These are phyloP conservation scores for Anomalospiza imberbis DNA, from an alignment of 2,797 vertebrate genomes.

Conservation along the genomic window DNA sequence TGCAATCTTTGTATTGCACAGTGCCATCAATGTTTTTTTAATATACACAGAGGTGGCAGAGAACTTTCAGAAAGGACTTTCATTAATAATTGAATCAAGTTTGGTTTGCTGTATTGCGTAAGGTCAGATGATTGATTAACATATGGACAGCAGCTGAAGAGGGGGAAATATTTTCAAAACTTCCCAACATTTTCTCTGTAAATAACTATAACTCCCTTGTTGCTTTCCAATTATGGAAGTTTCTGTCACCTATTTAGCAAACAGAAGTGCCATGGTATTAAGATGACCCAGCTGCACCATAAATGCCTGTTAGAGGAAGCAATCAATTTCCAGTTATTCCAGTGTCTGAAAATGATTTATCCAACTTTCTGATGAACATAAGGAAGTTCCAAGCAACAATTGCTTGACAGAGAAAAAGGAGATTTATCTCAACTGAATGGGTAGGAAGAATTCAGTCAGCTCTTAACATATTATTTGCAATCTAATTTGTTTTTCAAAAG, in stretches of 20 bases:
- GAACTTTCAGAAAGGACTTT: conserved; percentile 5
- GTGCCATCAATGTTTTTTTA: not conserved
- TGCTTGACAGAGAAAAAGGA: not conserved
- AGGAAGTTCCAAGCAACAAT: not conserved
- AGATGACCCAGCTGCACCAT: not conserved
- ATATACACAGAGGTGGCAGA: not conserved
- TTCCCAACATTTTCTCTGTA: not conserved
- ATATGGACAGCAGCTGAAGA: not conserved
- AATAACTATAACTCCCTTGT: not conserved
- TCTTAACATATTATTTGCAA: conserved; percentile 31
- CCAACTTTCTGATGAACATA: not conserved
- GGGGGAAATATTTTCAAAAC: not conserved
- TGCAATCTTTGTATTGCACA: conserved; percentile 22
- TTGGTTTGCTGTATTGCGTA: not conserved
- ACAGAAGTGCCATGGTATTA: not conserved
- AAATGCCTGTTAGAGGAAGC: not conserved
- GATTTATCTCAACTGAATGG: not conserved
- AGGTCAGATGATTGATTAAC: conserved; percentile 17
- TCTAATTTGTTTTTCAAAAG: conserved; percentile 65
- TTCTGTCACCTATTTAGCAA: not conserved
- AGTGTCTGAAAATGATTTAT: not conserved
- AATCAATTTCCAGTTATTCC: not conserved
- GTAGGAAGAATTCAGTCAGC: not conserved
- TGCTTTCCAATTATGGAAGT: not conserved
- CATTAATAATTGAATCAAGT: conserved; percentile 28